These are phyloP conservation scores for Calephelis perditalis DNA, from an alignment of 2,888 invertebrate genomes.

Conservation along the genomic window DNA sequence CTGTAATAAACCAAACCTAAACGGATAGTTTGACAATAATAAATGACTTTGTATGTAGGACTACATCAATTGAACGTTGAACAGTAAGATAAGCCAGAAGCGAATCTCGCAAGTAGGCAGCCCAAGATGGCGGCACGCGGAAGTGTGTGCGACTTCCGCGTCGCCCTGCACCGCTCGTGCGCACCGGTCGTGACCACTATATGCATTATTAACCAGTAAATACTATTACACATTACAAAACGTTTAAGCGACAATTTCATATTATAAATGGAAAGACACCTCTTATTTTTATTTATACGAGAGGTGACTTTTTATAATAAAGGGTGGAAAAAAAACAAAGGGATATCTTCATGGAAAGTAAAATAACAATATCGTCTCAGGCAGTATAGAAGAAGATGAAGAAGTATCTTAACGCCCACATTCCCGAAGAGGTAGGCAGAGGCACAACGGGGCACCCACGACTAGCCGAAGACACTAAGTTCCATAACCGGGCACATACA, in stretches of 20 bases:
- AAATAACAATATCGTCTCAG: too few relatives aligned
- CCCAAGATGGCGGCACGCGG: constrained; percentile 75
- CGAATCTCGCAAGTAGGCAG: constrained; percentile 62
- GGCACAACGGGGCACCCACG: too few relatives aligned
- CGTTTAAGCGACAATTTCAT: constrained; percentile 35
- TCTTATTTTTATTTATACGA: neutral
- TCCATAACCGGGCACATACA: too few relatives aligned
- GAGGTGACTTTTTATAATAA: too few relatives aligned
- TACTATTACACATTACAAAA: constrained; percentile 45
- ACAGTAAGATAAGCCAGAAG: constrained; percentile 35
- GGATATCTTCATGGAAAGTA: too few relatives aligned
- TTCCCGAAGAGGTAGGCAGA: too few relatives aligned
- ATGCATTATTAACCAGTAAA: constrained; percentile 55
- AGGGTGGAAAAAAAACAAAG: too few relatives aligned
- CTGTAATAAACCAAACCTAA: neutral
- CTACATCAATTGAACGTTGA: constrained; percentile 14
- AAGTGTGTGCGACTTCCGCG: constrained; percentile 71
- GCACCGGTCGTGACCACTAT: constrained; percentile 59
- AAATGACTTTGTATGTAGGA: constrained; percentile 1
- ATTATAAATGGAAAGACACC: constrained; percentile 12
- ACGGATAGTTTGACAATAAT: constrained; percentile 1
- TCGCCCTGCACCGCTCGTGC: constrained; percentile 51
- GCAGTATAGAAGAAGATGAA: too few relatives aligned
- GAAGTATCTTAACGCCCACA: too few relatives aligned
- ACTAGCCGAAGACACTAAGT: too few relatives aligned